Conservation (phyloP, 2,113 vertebrate species). For the Megalops atlanticus region DNA sequence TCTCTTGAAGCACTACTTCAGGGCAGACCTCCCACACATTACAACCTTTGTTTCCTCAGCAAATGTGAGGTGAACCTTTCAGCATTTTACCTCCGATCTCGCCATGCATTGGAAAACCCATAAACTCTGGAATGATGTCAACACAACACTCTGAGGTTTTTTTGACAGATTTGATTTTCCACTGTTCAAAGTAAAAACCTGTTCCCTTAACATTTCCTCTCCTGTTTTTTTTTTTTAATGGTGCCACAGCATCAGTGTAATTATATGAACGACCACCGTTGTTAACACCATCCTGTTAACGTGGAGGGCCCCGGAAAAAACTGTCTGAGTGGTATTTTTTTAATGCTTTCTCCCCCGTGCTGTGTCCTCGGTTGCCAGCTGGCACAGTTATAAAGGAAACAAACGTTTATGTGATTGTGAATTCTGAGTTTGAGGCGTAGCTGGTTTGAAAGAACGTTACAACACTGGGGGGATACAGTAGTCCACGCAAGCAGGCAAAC, state of each 20-base stretch:
- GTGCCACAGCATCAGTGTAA: slow-evolving; percentile 73
- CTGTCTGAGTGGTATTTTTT: slow-evolving; percentile 66
- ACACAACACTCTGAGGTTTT: slow-evolving; percentile 72
- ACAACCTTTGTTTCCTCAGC: slow-evolving; percentile 66
- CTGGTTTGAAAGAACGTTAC: slow-evolving; percentile 33
- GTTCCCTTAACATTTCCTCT: slow-evolving; percentile 67
- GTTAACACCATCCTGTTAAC: slow-evolving; percentile 67
- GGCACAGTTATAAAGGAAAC: slow-evolving; percentile 55
- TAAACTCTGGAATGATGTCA: slow-evolving; percentile 77
- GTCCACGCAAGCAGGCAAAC: background rate
- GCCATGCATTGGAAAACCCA: slow-evolving; percentile 72
- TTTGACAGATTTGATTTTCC: slow-evolving; percentile 73
- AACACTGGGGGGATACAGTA: slow-evolving; percentile 5
- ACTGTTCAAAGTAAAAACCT: slow-evolving; percentile 68
- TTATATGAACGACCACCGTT: slow-evolving; percentile 70
- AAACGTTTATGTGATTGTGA: slow-evolving; percentile 48
- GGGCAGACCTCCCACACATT: slow-evolving; percentile 75
- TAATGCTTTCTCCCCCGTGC: slow-evolving; percentile 60
- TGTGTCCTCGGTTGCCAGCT: slow-evolving; percentile 57
- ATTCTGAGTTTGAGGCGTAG: slow-evolving; percentile 13
- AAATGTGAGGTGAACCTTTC: slow-evolving; percentile 66
- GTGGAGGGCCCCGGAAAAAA: slow-evolving; percentile 61
- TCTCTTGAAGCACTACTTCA: slow-evolving; percentile 57
- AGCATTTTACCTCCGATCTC: slow-evolving; percentile 60
- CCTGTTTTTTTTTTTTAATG: slow-evolving; percentile 70